These are phyloP conservation scores for Suillia variegata DNA, from an alignment of 2,888 invertebrate genomes.

Conservation along the genomic window DNA sequence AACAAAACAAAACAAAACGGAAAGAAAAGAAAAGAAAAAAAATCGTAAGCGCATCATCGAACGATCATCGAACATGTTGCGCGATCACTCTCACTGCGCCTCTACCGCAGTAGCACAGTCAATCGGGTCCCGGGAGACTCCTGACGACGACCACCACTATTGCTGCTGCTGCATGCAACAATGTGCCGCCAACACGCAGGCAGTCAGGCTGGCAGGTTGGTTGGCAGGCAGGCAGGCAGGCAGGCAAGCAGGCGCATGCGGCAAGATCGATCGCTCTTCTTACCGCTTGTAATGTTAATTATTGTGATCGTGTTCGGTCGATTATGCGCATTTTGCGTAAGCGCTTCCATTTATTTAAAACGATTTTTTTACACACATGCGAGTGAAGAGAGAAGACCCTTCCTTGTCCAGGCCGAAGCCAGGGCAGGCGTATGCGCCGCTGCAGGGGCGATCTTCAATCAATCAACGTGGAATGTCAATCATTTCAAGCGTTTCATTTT, in stretches of 20 bases:
- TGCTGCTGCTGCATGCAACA: neutral
- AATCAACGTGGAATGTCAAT: conserved; percentile 41
- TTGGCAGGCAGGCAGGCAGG: neutral
- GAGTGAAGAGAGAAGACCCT: no score
- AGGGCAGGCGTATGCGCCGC: neutral
- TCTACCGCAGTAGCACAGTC: neutral
- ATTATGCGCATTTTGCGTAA: conserved; percentile 25
- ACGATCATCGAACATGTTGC: conserved; percentile 9
- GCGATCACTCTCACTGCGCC: conserved; percentile 16
- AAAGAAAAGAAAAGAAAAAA: no score
- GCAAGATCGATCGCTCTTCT: neutral
- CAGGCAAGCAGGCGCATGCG: neutral
- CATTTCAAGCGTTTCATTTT: no score
- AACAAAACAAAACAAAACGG: no score
- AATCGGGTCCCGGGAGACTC: no score
- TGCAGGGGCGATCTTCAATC: neutral
- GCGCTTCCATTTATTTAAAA: conserved; percentile 52
- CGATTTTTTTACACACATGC: conserved; percentile 51
- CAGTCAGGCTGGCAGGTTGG: no score
- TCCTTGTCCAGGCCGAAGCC: no score
- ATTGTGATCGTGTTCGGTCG: conserved; percentile 45
- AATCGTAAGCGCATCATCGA: neutral
- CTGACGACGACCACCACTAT: neutral
- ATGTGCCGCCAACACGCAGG: neutral
- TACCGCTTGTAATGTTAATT: conserved; percentile 42